Evolutionary conservation across 2,113 vertebrate species (phyloP), one percentile per base, ranked within the genome.

Genomic region (Heliornis fulica): DNA sequence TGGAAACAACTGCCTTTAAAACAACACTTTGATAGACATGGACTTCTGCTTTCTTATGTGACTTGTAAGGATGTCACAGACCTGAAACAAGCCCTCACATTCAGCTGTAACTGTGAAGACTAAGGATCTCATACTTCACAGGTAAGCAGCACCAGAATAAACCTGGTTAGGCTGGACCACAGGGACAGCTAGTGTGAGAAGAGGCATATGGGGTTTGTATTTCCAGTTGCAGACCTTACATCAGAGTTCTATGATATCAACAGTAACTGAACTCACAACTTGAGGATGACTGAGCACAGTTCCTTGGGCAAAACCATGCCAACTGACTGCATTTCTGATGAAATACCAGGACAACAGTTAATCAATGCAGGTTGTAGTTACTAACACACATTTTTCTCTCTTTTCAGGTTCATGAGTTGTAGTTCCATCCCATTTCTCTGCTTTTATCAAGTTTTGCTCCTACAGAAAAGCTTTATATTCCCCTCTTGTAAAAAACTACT

Each of bases 401-500:
- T 70, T 74, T 70, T 63, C 69, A 82, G 31, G 21, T 45, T 41
- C 1, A 2, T 31, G 15, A 48, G 48, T 64, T 87, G 70, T 29
- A 74, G 12, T 25, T 74, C 64, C 74, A 11, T 32, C 13, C 21
- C 61, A 76, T 87, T 87, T 66, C 43, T 87, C 43, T 48, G 20
- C 57, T 71, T 71, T 64, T 71, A 66, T 2, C 11, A 61, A 60
- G 26, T 29, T 74, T 51, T 78, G 40, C n/a, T 72, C 34, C 34
- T 56, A 68, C 28, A 82, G 31, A 89, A n/a, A 38, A 92, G 45
- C 77, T 65, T 75, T 79, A 71, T 56, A 34, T 56, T 71, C 31
- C 16, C 15, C 41, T 77, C 28, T 71, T 74, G 26, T 53, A 43
- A 85, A 50, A 92, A 94, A 89, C 48, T 72, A 43, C 59, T 89